Base-by-base conservation (phyloP, 2,797 vertebrate species). In the Hoplostethus atlanticus region DNA sequence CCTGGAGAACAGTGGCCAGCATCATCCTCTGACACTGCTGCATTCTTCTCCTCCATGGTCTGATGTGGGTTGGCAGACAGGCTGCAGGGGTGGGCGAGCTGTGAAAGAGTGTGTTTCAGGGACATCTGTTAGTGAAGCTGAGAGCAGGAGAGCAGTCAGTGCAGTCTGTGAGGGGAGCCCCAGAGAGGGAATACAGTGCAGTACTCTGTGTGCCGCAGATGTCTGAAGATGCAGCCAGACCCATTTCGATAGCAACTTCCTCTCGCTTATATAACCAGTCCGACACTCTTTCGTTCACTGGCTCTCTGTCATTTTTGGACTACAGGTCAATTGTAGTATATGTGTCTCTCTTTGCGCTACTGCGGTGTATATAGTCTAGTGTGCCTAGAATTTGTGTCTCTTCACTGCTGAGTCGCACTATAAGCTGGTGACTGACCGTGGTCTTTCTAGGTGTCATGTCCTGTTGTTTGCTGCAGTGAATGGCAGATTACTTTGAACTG, bases 41-140 rank as follows among this genome's bases (percentile, higher is more conserved):
- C 85, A 86, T 90, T 93, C 79, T 89, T 82, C 17, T 51, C 76
- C 57, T 70, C 47, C 21, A 28, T 59, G 83, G 84, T 88, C 73
- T 79, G 80, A 81, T 89, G 81, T 84, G 84, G 81, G 83, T 86
- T 89, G 84, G 87, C 85, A 85, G 85, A 81, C 79, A 79, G 83
- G 75, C 80, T 76, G 77, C 38, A 72, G 76, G 62, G 83, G 80
- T 77, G 74, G 71, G 63, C 15, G 54, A 73, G 64, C 77, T 77
- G 73, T 89, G 83, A 85, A 79, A 77, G 87, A 72, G 77, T 21
- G 76, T 69, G 84, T 86, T 89, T 89, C 76, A 87, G 87, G 84
- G 85, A 90, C 87, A 91, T 89, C 87, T 93, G 91, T 85, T 79
- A 55, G 76, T 68, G 86, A 82, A 76, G 79, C 77, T 30, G 55